Evolutionary conservation across 2,797 vertebrate species (phyloP).

Genomic region (Parambassis ranga): DNA sequence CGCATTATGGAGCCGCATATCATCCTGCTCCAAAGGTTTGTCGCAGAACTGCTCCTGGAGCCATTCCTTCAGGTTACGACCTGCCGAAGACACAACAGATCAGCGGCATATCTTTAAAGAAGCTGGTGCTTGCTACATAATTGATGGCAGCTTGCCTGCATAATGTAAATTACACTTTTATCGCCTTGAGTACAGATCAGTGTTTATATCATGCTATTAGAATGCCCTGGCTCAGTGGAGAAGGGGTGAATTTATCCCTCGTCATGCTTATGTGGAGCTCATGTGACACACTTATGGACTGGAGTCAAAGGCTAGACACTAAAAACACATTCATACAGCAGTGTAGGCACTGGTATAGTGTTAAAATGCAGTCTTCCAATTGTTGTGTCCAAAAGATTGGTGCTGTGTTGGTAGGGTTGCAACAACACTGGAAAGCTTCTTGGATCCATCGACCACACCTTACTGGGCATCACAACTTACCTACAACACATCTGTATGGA

Average conservation of each 20-base stretch:
- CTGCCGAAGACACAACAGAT: slow-evolving; percentile 67
- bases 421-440: neutral
- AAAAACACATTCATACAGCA: no score
- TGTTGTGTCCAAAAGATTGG: neutral
- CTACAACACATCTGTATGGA: neutral
- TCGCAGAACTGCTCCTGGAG: slow-evolving; percentile 93
- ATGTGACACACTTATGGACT: no score
- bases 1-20: slow-evolving; percentile 90
- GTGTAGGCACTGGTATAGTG: no score
- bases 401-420: neutral
- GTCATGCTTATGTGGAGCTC: neutral
- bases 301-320: no score
- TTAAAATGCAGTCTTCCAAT: no score
- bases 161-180: no score
- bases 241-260: neutral
- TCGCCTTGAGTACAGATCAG: no score
- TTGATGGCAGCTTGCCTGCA: no score
- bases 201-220: no score
- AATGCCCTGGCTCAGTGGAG: no score
- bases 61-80: slow-evolving; percentile 94
- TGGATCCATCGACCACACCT: slow-evolving; percentile 11
- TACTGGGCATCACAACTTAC: neutral
- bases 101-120: neutral
- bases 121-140: neutral
- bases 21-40: slow-evolving; percentile 87